Evolutionary conservation across 2,888 invertebrate genomes (phyloP), one percentile per base, ranked within the genome.

Genomic region (Crossocerus cetratus): DNA sequence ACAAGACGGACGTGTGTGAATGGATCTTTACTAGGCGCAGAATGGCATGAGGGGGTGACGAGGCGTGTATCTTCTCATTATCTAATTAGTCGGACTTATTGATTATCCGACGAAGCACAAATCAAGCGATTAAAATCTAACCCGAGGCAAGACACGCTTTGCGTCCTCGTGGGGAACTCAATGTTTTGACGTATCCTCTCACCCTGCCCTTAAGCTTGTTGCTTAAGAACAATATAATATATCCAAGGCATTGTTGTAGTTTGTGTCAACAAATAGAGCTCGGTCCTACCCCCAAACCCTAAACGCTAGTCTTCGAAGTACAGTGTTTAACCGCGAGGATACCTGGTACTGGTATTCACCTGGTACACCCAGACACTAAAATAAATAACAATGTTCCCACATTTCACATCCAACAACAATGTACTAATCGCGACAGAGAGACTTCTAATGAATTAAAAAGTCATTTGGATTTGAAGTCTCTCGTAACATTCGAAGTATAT

Each of bases 101-200:
- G 20, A 20, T 42, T 67, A 45, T 22, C 62, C 11, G n/a, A 16
- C 13, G 49, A 49, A 68, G 72, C 72, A 72, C 68, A 72, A 72
- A 72, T 49, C 49, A 49, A 49, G 16, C 1, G 49, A 14, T 14
- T 3, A n/a, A 49, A 4, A 49, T 21, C 42, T 32, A 32, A 11
- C 5, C 53, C 16, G 44, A 32, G 67, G 32, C 56, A 62, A 62
- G n/a, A 49, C n/a, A n/a, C n/a, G n/a, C n/a, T n/a, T 32, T 58
- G 54, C 16, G 61, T 45, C 56, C 3, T 43, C 43, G 20, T 69
- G 58, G 14, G 5, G 56, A 14, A 49, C 53, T 23, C 57, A 60
- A 43, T 59, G 49, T 49, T 70, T 58, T 59, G 20, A n/a, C 42
- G 59, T 59, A 55, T 68, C 21, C 45, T 53, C 32, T 68, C 42